phyloP scores from a whole-genome alignment of 1,140 invertebrate species.

The Ceratina calcarata region DNA sequence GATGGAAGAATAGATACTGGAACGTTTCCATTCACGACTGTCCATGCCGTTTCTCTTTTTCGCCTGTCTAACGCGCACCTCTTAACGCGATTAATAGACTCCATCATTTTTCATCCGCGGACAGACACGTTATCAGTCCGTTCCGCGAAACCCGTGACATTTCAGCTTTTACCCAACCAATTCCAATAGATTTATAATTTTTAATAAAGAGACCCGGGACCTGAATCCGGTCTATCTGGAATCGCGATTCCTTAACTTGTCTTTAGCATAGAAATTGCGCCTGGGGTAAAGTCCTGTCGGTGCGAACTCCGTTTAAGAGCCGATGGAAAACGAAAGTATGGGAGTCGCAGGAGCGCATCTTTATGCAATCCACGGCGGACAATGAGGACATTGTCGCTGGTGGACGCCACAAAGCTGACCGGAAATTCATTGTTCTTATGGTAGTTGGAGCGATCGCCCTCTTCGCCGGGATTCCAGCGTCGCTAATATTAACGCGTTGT shows the following conservation, averaged over 20 bases:
- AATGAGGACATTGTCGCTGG: constrained; percentile 62
- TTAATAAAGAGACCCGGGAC: no score
- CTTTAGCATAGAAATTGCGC: no score
- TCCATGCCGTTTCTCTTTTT: not conserved
- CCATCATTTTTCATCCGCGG: not conserved
- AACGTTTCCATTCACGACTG: constrained; percentile 43
- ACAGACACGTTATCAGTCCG: no score
- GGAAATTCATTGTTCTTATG: constrained; percentile 62
- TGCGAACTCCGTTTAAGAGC: not conserved
- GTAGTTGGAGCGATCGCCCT: constrained; percentile 48
- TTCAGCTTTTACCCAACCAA: no score
- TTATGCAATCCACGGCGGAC: constrained; percentile 53
- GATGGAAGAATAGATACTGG: constrained; percentile 48
- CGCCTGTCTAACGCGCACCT: not conserved
- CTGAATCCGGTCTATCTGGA: no score
- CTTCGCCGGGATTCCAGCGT: constrained; percentile 44
- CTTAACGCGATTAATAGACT: constrained; percentile 18
- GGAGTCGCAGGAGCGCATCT: constrained; percentile 43
- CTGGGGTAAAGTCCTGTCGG: not conserved
- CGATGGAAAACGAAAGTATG: not conserved
- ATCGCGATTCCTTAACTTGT: no score
- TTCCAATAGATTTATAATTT: no score
- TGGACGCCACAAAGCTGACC: constrained; percentile 51
- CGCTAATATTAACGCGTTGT: constrained; percentile 64
- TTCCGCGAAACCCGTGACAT: no score